Evolutionary conservation across 2,113 vertebrate genomes (phyloP), one percentile per base, ranked within the genome.

Genomic region (Micronycteris hirsuta): DNA sequence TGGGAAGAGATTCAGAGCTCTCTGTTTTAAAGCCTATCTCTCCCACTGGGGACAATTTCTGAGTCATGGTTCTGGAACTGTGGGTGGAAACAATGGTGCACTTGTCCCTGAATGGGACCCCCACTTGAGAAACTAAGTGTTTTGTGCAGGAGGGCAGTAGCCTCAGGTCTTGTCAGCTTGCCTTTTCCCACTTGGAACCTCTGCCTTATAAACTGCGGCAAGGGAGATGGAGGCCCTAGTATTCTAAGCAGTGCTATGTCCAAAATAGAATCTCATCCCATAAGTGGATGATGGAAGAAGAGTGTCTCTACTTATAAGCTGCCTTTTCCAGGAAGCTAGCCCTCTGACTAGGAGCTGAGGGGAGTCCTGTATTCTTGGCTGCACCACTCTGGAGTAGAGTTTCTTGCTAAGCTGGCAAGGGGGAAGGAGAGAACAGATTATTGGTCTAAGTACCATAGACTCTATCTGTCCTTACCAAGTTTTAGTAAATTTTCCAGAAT

Each of bases 401-500:
- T 78, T 84, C 43, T 73, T 73, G 43, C 52, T 71, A 49, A 74
- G 17, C 56, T 73, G 47, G 33, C 13, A 24, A 38, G 11, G 41
- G 1, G 65, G 33, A 86, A 20, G 26, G 49, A n/a, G 36, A 65
- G 24, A 92, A 15, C 22, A 76, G 56, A 47, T 45, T 67, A 76
- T 83, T 92, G 68, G 38, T 58, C 15, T n/a, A 92, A 76, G 76
- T 77, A 91, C 22, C 54, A 73, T 12, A 86, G 56, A 81, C 33
- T 84, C 65, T 93, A 54, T 49, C 65, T 83, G 12, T 65, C 80
- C 17, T 93, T 95, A 47, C 13, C 17, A 49, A 73, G 54, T 94
- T 92, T 94, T 67, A 82, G 76, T 56, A 73, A 36, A 78, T 87
- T 74, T 89, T 91, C 54, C 80, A 63, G 58, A 92, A 76, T 80